Conservation (phyloP, 2,797 vertebrate species). For the Gadopsis bispinosus region DNA sequence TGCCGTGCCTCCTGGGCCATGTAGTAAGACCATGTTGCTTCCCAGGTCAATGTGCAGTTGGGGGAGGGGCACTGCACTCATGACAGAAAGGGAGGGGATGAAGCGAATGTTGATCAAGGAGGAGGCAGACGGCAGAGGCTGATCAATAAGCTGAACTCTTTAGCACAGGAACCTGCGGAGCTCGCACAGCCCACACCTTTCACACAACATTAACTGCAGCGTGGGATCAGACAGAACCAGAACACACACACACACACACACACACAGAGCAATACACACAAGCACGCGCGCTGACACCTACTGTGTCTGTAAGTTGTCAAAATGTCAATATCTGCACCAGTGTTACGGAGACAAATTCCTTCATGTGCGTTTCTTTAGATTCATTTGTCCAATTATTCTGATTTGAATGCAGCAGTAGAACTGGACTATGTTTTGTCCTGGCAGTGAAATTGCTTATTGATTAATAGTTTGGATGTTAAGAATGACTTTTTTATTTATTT, state of each 20-base stretch:
- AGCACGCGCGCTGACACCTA: neutral
- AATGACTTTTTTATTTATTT: neutral
- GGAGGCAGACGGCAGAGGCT: slow-evolving; percentile 34
- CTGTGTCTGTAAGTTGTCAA: neutral
- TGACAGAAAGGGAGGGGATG: slow-evolving; percentile 29
- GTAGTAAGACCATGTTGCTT: slow-evolving; percentile 27
- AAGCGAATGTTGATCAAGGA: slow-evolving; percentile 43
- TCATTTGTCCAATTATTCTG: neutral
- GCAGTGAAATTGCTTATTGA: neutral
- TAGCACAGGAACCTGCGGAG: slow-evolving; percentile 43
- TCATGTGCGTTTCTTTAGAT: slow-evolving; percentile 4
- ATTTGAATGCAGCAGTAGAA: neutral
- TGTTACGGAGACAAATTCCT: slow-evolving; percentile 7
- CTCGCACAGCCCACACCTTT: slow-evolving; percentile 71
- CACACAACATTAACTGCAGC: slow-evolving; percentile 61
- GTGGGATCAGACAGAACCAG: slow-evolving; percentile 36
- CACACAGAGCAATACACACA: neutral
- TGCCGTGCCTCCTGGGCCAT: slow-evolving; percentile 33
- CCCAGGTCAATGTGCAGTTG: slow-evolving; percentile 43
- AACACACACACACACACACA: neutral
- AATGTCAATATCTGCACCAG: slow-evolving; percentile 2
- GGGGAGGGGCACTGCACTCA: slow-evolving; percentile 37
- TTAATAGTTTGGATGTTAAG: neutral
- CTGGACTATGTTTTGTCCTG: neutral
- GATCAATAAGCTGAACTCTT: slow-evolving; percentile 69